phyloP scores from a whole-genome alignment of 1,140 invertebrate genomes.

The Drosophila nigrodunni region DNA sequence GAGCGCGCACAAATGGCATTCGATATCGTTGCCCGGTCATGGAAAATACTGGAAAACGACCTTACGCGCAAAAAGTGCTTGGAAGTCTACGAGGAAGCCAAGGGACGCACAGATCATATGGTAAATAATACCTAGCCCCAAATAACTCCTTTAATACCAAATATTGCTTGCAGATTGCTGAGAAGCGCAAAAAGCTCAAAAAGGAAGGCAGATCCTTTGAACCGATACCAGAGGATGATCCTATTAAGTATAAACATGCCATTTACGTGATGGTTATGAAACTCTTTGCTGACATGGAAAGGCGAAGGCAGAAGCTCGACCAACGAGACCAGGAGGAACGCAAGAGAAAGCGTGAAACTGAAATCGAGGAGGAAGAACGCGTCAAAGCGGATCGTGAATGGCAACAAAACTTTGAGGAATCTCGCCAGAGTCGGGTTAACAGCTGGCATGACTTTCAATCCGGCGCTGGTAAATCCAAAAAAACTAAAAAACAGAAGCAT shows the following conservation, averaged over 20 bases:
- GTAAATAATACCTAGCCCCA: conserved; percentile 85
- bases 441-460: conserved; percentile 98
- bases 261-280: conserved; percentile 99
- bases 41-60: conserved; percentile 98
- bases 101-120: conserved; percentile 96
- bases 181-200: conserved; percentile 97
- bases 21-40: conserved; percentile 98
- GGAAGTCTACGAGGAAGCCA: conserved; percentile 98
- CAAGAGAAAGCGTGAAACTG: conserved; percentile 97
- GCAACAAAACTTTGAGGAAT: conserved; percentile 99
- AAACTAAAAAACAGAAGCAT: conserved; percentile 91
- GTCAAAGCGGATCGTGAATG: conserved; percentile 96
- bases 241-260: conserved; percentile 95
- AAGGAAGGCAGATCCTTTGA: conserved; percentile 93
- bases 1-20: conserved; percentile 97
- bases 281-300: conserved; percentile 98
- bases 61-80: conserved; percentile 96
- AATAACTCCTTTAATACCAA: background rate
- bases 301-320: conserved; percentile 93
- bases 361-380: conserved; percentile 96
- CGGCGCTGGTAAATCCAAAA: conserved; percentile 88
- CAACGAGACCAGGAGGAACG: conserved; percentile 96
- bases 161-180: conserved; percentile 90
- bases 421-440: conserved; percentile 95
- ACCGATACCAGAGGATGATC: conserved; percentile 97